Conservation (phyloP, 2,797 vertebrate genomes). For the Taenioides sp. region DNA sequence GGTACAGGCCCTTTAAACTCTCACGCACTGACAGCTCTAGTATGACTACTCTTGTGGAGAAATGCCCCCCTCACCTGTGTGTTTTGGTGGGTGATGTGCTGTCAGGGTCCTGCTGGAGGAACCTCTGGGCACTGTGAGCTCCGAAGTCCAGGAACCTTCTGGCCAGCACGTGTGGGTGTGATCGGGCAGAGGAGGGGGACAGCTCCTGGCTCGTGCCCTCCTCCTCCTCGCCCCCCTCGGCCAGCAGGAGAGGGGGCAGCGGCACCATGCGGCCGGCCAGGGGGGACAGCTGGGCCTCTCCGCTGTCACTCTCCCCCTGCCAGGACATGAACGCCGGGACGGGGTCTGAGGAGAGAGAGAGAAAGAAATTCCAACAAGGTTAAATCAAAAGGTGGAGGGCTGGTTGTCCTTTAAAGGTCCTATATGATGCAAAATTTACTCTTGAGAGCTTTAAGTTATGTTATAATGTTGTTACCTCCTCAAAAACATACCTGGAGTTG, state of each 20-base stretch:
- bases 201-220: constrained; percentile 44
- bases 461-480: no score
- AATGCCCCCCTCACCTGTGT: constrained; percentile 78
- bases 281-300: constrained; percentile 95
- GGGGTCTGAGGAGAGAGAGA: constrained; percentile 78
- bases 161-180: constrained; percentile 83
- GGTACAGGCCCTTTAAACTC: no score
- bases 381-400: not conserved
- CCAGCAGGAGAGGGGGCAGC: constrained; percentile 81
- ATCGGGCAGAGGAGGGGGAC: constrained; percentile 67
- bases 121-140: constrained; percentile 86
- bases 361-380: not conserved
- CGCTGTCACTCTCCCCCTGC: constrained; percentile 93
- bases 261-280: constrained; percentile 92
- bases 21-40: no score
- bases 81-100: constrained; percentile 88
- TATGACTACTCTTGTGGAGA: not conserved
- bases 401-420: constrained; percentile 14
- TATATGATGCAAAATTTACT: no score
- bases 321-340: constrained; percentile 95
- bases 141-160: constrained; percentile 93
- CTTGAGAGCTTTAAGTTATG: no score
- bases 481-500: no score
- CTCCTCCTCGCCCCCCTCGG: constrained; percentile 54
- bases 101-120: constrained; percentile 88